Conservation (phyloP, 2,888 invertebrate genomes). For the Thelaira solivaga region DNA sequence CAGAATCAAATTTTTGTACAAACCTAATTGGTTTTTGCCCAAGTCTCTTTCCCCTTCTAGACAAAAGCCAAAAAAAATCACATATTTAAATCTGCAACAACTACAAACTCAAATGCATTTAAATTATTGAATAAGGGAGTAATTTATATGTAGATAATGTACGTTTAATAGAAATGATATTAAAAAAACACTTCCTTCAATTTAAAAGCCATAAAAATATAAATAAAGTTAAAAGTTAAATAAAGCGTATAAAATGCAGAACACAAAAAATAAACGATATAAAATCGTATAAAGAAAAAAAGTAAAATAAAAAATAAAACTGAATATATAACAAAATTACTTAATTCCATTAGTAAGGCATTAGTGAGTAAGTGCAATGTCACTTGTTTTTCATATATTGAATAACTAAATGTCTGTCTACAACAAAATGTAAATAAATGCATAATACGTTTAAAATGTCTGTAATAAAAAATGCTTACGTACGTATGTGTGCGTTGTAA, state of each 20-base stretch:
- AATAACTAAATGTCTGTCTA: slow-evolving; percentile 25
- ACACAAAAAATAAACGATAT: slow-evolving; percentile 24
- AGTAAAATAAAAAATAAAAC: slow-evolving; percentile 19
- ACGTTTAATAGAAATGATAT: slow-evolving; percentile 23
- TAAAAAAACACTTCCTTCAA: slow-evolving; percentile 53
- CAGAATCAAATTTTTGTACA: slow-evolving; percentile 32
- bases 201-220: slow-evolving; percentile 58
- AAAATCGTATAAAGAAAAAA: slow-evolving; percentile 14
- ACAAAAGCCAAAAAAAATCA: not conserved
- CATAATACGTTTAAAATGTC: slow-evolving; percentile 29
- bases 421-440: not conserved
- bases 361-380: slow-evolving; percentile 41
- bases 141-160: not conserved
- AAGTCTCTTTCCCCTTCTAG: not conserved
- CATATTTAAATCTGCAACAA: not conserved
- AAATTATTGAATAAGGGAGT: slow-evolving; percentile 20
- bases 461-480: not conserved
- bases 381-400: slow-evolving; percentile 23
- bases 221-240: slow-evolving; percentile 45
- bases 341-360: slow-evolving; percentile 65
- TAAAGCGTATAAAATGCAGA: slow-evolving; percentile 34
- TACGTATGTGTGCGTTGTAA: too few relatives aligned
- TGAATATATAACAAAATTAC: slow-evolving; percentile 58
- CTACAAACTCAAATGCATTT: not conserved
- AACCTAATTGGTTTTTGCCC: not conserved